A percentile compares a stretch with the other conserved stretches of the same genome.
Conservation (phyloP, 2,888 invertebrate genomes). For the Eilema caniola region DNA sequence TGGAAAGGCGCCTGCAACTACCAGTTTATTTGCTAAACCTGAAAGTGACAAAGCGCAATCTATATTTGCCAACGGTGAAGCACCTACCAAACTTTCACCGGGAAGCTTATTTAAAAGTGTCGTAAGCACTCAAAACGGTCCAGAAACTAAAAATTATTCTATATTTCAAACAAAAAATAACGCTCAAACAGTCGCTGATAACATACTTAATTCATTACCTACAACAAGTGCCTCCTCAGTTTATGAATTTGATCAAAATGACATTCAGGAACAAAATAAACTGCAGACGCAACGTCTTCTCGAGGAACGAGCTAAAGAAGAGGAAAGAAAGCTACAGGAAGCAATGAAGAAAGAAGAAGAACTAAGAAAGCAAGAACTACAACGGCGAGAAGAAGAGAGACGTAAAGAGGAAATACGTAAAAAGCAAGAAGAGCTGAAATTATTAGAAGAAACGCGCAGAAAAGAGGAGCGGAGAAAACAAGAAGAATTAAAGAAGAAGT, state of each 20-base stretch:
- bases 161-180: slow-evolving; percentile 79
- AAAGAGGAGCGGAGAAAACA: slow-evolving; percentile 68
- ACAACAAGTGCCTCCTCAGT: slow-evolving; percentile 43
- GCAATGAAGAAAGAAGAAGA: slow-evolving; percentile 51
- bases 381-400: slow-evolving; percentile 51
- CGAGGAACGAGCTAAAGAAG: slow-evolving; percentile 60
- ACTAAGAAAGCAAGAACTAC: slow-evolving; percentile 52
- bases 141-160: slow-evolving; percentile 63
- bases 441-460: slow-evolving; percentile 64
- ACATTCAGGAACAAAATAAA: slow-evolving; percentile 50
- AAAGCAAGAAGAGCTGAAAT: slow-evolving; percentile 53
- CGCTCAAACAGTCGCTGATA: slow-evolving; percentile 70
- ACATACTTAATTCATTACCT: slow-evolving; percentile 66
- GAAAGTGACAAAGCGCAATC: slow-evolving; percentile 34
- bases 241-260: slow-evolving; percentile 71
- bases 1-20: slow-evolving; percentile 55
- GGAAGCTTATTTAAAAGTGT: slow-evolving; percentile 77
- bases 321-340: slow-evolving; percentile 58
- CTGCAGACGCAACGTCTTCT: slow-evolving; percentile 47
- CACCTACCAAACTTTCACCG: slow-evolving; percentile 64
- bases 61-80: slow-evolving; percentile 63
- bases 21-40: slow-evolving; percentile 57
- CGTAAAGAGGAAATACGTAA: slow-evolving; percentile 47
- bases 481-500: slow-evolving; percentile 67
- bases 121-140: slow-evolving; percentile 53